Percentiles rank a stretch among this genome's conserved stretches.
Evolutionary conservation across 2,113 vertebrate species (phyloP).

Genomic region (Zeus faber): DNA sequence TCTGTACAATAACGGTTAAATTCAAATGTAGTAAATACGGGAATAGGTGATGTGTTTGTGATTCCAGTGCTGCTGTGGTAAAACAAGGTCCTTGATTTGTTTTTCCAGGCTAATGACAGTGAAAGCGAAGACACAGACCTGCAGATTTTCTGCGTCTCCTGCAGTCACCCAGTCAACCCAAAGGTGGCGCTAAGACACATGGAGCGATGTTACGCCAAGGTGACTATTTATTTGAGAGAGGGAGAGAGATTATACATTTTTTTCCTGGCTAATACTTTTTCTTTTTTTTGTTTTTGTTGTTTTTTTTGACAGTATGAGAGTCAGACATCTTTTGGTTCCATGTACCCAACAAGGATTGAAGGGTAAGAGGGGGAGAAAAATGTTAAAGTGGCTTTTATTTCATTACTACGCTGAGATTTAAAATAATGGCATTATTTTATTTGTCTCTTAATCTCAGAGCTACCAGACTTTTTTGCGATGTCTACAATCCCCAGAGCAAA

Average conservation of each 20-base stretch:
- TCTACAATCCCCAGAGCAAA: slow-evolving; percentile 93
- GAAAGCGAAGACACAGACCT: slow-evolving; percentile 90
- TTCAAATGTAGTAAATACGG: too few species aligned
- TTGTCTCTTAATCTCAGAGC: slow-evolving; percentile 66
- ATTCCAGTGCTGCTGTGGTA: too few species aligned
- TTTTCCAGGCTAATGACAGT: slow-evolving; percentile 81
- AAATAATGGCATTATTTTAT: not conserved
- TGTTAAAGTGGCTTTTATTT: fast-evolving
- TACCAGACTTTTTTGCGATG: slow-evolving; percentile 90
- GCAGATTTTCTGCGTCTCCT: slow-evolving; percentile 93
- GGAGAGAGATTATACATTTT: not conserved
- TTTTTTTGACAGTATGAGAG: slow-evolving; percentile 82
- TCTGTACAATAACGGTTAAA: too few species aligned
- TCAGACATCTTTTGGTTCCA: slow-evolving; percentile 92
- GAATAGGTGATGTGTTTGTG: too few species aligned
- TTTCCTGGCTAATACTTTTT: not conserved
- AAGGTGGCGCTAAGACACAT: slow-evolving; percentile 90
- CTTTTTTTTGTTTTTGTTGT: not conserved
- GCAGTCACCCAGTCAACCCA: slow-evolving; percentile 90
- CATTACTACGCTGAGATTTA: not conserved
- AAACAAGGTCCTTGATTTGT: not conserved
- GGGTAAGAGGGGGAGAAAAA: slow-evolving; percentile 75
- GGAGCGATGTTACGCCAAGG: slow-evolving; percentile 94
- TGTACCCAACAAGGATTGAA: slow-evolving; percentile 92
- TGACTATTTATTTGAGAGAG: slow-evolving; percentile 46